phyloP scores from a whole-genome alignment of 2,113 vertebrate genomes.

The Carlito syrichta region DNA sequence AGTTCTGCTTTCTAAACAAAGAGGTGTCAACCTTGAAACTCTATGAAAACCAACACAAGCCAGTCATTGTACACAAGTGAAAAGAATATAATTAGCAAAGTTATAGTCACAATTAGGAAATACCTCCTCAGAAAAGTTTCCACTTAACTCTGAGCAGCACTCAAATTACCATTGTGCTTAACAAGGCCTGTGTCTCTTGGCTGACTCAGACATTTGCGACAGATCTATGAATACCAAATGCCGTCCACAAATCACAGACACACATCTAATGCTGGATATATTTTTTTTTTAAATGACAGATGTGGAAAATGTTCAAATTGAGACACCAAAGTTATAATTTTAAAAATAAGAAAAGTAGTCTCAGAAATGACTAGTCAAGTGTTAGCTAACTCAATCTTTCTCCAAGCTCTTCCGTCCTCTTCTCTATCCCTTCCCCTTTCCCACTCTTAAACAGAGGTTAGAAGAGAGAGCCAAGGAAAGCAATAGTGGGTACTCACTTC shows the following conservation, averaged over 20 bases:
- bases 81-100: slow-evolving; percentile 49
- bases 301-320: neutral
- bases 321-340: neutral
- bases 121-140: slow-evolving; percentile 39
- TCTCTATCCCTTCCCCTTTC: neutral
- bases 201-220: neutral
- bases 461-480: neutral
- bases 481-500: slow-evolving; percentile 89
- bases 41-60: slow-evolving; percentile 33
- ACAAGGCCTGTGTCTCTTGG: neutral
- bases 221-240: neutral
- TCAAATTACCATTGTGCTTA: slow-evolving; percentile 38
- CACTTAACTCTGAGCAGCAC: neutral
- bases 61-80: slow-evolving; percentile 31
- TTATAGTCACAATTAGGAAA: slow-evolving; percentile 56
- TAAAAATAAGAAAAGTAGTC: neutral
- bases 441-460: neutral
- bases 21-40: slow-evolving; percentile 34
- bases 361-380: neutral
- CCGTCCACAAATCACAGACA: neutral
- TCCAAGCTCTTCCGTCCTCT: neutral
- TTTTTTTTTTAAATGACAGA: neutral
- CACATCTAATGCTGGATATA: neutral
- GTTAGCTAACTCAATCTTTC: neutral
- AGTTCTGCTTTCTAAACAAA: slow-evolving; percentile 44